These are phyloP conservation scores for Adelognathus sp. DNA, from an alignment of 2,888 invertebrate genomes.

Conservation along the genomic window DNA sequence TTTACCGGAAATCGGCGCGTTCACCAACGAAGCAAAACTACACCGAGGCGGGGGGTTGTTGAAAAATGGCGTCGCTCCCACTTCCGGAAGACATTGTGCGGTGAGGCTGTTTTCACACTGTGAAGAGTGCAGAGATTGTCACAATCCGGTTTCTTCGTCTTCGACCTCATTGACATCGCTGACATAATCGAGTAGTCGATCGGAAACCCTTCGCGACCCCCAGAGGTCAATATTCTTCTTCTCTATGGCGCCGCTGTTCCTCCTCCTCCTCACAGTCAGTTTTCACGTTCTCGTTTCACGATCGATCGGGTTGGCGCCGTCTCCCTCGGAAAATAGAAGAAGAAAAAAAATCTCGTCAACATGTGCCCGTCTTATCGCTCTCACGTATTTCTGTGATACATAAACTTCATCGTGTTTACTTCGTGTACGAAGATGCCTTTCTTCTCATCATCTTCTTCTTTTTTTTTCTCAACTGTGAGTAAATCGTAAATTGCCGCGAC, in stretches of 20 bases:
- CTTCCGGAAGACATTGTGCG: too few relatives aligned
- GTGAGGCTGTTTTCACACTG: too few relatives aligned
- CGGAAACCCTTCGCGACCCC: not conserved
- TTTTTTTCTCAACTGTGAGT: not conserved
- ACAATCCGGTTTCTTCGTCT: too few relatives aligned
- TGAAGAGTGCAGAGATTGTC: too few relatives aligned
- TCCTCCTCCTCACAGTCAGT: constrained; percentile 1
- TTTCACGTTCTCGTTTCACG: constrained; percentile 18
- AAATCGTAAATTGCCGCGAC: not conserved
- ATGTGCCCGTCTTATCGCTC: not conserved
- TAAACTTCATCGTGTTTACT: constrained; percentile 18
- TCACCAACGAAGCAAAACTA: too few relatives aligned
- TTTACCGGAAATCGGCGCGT: too few relatives aligned
- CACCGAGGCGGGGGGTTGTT: too few relatives aligned
- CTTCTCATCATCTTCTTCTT: not conserved
- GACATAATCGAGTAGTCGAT: constrained; percentile 21
- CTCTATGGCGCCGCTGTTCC: constrained; percentile 13
- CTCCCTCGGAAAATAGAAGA: constrained; percentile 1
- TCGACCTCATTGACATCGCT: not conserved
- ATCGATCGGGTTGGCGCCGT: not conserved
- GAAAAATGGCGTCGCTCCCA: too few relatives aligned
- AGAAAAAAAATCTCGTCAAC: too few relatives aligned
- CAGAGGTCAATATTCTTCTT: constrained; percentile 29
- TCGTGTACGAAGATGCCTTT: not conserved
- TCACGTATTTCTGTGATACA: not conserved